Evolutionary conservation across 2,797 vertebrate species (phyloP).

Genomic region (Borostomias antarcticus): DNA sequence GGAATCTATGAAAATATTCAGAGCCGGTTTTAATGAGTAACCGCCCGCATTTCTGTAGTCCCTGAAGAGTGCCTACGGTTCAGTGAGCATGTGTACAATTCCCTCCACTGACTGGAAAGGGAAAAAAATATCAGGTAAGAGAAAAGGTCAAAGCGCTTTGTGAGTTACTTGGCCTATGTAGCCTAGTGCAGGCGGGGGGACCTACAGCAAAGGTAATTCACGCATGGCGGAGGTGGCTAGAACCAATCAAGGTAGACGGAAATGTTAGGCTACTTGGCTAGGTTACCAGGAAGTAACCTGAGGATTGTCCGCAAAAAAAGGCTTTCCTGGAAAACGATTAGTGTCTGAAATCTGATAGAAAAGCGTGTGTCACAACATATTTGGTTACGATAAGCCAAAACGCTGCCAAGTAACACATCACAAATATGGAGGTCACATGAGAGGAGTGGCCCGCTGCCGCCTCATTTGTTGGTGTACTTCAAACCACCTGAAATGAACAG

Average conservation of each 20-base stretch:
- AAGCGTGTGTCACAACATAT: no score
- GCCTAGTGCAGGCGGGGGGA: no score
- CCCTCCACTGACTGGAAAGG: conserved; percentile 33
- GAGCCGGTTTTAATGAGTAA: conserved; percentile 53
- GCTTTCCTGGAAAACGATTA: neutral
- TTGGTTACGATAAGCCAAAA: neutral
- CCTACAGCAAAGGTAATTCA: conserved; percentile 16
- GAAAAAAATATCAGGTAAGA: conserved; percentile 52
- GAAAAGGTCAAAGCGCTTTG: conserved; percentile 44
- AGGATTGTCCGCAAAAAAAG: neutral
- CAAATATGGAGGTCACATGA: no score
- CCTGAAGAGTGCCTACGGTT: conserved; percentile 16
- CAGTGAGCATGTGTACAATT: conserved; percentile 15
- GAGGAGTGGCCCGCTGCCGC: neutral
- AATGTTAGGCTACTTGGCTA: no score
- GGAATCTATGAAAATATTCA: conserved; percentile 17
- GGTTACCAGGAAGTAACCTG: neutral
- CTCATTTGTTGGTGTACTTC: neutral
- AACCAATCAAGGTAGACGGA: no score
- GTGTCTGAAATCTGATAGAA: no score
- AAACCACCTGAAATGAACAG: no score
- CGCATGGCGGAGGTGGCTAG: neutral
- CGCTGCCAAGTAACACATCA: neutral
- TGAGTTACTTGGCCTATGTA: conserved; percentile 23
- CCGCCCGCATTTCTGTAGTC: conserved; percentile 22